Evolutionary conservation across 2,113 vertebrate genomes (phyloP).

Genomic region (Zingel zingel): DNA sequence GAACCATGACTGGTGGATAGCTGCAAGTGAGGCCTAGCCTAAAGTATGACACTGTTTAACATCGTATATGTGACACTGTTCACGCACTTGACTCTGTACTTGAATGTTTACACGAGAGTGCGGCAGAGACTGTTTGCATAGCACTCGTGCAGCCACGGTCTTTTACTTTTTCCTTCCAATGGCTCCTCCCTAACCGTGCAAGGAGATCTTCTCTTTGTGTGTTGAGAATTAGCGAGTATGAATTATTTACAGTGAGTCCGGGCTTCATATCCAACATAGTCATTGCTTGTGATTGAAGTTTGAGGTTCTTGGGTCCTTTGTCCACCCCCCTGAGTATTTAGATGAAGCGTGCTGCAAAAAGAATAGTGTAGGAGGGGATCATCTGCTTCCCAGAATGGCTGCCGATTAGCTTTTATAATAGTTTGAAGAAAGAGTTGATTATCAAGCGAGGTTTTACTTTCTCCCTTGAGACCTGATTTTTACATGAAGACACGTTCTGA

Average conservation of each 20-base stretch:
- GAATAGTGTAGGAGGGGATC: conserved; percentile 64
- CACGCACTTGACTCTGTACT: conserved; percentile 47
- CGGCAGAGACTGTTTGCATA: conserved; percentile 13
- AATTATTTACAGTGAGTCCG: conserved; percentile 67
- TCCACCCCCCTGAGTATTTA: conserved; percentile 42
- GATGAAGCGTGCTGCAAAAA: conserved; percentile 42
- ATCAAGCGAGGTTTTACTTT: conserved; percentile 19
- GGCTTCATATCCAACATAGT: conserved; percentile 64
- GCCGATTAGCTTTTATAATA: conserved; percentile 59
- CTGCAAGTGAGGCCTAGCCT: conserved; percentile 49
- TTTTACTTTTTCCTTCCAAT: conserved; percentile 33
- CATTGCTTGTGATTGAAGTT: conserved; percentile 65
- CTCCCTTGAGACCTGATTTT: conserved; percentile 21
- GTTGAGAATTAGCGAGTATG: conserved; percentile 60
- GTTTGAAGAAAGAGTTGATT: conserved; percentile 44
- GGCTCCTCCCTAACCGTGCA: conserved; percentile 24
- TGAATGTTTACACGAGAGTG: conserved; percentile 49
- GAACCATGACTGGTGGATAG: conserved; percentile 29
- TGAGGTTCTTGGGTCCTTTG: conserved; percentile 56
- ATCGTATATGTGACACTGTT: conserved; percentile 43
- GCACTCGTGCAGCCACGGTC: conserved; percentile 18
- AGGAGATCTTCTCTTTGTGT: conserved; percentile 51
- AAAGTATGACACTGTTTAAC: conserved; percentile 47
- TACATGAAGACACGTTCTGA: not conserved
- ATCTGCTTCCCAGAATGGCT: conserved; percentile 47